Percentiles rank a stretch among this genome's conserved stretches.
These are phyloP conservation scores for Meda fulgida DNA, from an alignment of 2,797 vertebrate genomes.

Conservation along the genomic window DNA sequence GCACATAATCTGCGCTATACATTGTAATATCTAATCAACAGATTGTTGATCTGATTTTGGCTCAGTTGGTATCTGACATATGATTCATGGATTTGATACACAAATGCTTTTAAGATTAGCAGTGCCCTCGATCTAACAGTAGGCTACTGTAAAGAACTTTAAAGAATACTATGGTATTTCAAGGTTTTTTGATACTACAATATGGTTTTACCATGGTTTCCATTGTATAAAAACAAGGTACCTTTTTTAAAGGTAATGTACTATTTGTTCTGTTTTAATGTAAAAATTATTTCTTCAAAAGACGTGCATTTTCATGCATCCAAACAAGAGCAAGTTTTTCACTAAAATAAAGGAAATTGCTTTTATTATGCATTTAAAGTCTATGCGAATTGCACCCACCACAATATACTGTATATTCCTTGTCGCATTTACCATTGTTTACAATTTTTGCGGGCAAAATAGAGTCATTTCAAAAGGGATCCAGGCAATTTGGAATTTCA, in stretches of 20 bases:
- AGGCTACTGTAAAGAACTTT: background rate
- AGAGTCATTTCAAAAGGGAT: background rate
- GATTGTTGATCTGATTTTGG: too few species aligned
- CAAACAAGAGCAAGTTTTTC: background rate
- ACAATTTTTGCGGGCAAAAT: background rate
- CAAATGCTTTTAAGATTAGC: too few species aligned
- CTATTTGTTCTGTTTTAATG: background rate
- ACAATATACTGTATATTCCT: background rate
- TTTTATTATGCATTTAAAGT: background rate
- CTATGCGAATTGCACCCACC: background rate
- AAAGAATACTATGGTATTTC: background rate
- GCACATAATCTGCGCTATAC: too few species aligned
- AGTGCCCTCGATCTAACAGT: too few species aligned
- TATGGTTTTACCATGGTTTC: background rate
- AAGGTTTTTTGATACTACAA: background rate
- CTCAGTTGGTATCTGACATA: too few species aligned
- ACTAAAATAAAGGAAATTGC: background rate
- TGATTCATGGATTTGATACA: too few species aligned
- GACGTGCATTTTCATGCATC: background rate
- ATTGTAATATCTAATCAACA: too few species aligned
- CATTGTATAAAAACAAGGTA: background rate
- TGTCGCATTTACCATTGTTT: background rate
- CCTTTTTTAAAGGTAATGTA: background rate
- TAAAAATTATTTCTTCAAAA: slow-evolving; percentile 1
- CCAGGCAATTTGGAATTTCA: background rate